Evolutionary conservation across 2,888 invertebrate species (phyloP).

Genomic region (Phalera bucephala): DNA sequence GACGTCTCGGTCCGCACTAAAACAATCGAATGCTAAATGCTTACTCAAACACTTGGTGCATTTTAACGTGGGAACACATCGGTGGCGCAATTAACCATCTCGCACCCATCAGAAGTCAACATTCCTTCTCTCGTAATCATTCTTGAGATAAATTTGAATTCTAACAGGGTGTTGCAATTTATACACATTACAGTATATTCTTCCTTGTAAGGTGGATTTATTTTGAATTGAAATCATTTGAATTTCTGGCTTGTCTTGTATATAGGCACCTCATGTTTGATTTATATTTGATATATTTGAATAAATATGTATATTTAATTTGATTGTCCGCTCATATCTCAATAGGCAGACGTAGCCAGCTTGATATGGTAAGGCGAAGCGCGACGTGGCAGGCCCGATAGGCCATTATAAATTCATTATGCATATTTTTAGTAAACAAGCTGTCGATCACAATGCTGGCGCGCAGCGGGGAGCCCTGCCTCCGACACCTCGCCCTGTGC

Average conservation of each 20-base stretch:
- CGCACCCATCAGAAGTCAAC: conserved; percentile 50
- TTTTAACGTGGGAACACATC: conserved; percentile 79
- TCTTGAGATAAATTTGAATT: conserved; percentile 4
- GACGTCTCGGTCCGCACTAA: conserved; percentile 78
- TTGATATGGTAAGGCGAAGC: conserved; percentile 47
- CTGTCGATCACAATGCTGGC: conserved; percentile 80
- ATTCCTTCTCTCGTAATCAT: conserved; percentile 37
- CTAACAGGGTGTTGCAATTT: not conserved
- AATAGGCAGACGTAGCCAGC: conserved; percentile 36
- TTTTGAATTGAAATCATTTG: not conserved
- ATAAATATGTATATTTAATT: conserved; percentile 18
- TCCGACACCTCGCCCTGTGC: conserved; percentile 64
- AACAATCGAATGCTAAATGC: conserved; percentile 82
- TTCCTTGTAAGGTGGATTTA: not conserved
- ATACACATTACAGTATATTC: too few relatives aligned
- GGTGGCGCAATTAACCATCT: conserved; percentile 73
- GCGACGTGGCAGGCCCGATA: conserved; percentile 57
- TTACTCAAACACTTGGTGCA: conserved; percentile 75
- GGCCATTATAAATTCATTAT: conserved; percentile 82
- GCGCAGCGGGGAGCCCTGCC: conserved; percentile 72
- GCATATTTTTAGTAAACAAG: conserved; percentile 83
- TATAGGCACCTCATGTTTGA: not conserved
- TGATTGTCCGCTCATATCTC: conserved; percentile 26
- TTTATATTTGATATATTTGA: not conserved
- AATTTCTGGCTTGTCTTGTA: not conserved